Base-by-base conservation (phyloP, 2,797 vertebrate genomes). In the Myotis daubentonii region DNA sequence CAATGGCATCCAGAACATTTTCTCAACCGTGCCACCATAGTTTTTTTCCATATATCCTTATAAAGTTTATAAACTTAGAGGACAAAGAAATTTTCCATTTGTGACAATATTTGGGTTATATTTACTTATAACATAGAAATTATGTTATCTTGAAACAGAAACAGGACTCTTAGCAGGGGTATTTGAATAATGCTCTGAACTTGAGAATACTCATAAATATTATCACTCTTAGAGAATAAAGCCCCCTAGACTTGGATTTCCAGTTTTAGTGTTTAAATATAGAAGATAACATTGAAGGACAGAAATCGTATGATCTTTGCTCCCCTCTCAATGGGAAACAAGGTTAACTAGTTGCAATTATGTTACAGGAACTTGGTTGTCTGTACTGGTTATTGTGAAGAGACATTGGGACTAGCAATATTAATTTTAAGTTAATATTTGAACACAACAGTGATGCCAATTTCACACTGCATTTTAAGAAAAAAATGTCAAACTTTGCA, bases 401-500 rank as follows among this genome's bases (percentile, higher is more conserved):
- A 87, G n/a, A 33, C 44, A 83, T 33, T 82, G 33, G 84, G 53
- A 62, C 12, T 80, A 91, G 47, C 78, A 76, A 51, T 51, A 47
- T 91, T 89, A 89, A 78, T 94, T 78, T 85, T n/a, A 93, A 94
- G 62, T 87, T 80, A 66, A 92, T 83, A 74, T 86, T 71, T 88
- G 53, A 89, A 94, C 89, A 85, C n/a, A 92, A 30, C 23, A 71
- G 41, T 81, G 53, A 89, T 89, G n/a, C 8, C 44, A 93, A 70
- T 94, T 95, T 96, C 36, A 94, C 15, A 82, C 36, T 86, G 71
- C 47, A 79, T 86, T 87, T 94, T 22, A 85, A 84, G 41, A 96
- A 87, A 96, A 87, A 93, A 94, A 93, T 94, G 51, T 89, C 65
- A 94, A 93, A 41, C 3, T 16, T 47, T 33, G 1, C 53, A 89